Conservation (phyloP, 2,888 invertebrate species). For the Pterostichus niger region DNA sequence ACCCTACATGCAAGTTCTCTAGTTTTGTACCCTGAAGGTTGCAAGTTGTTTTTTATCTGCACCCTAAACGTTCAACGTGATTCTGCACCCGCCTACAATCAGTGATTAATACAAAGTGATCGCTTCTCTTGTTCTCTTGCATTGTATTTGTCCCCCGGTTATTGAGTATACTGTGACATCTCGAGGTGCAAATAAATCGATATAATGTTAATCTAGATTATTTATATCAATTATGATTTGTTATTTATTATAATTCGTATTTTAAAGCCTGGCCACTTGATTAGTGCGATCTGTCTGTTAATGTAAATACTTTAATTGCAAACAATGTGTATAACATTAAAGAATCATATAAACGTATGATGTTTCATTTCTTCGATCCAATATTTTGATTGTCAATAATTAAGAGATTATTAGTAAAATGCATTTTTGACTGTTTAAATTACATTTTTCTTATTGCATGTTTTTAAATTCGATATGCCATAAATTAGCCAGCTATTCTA, state of each 20-base stretch:
- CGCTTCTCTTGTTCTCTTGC: slow-evolving; percentile 21
- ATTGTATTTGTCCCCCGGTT: slow-evolving; percentile 39
- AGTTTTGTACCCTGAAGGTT: slow-evolving; percentile 41
- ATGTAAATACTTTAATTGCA: slow-evolving; percentile 76
- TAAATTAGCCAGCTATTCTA: no score
- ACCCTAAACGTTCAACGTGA: slow-evolving; percentile 55
- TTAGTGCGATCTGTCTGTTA: slow-evolving; percentile 66
- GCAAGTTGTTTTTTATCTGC: slow-evolving; percentile 40
- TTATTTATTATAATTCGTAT: slow-evolving; percentile 76
- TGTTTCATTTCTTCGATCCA: no score
- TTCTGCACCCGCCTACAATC: slow-evolving; percentile 52
- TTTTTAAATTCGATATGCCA: no score
- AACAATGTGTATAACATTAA: slow-evolving; percentile 76
- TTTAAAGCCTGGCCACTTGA: slow-evolving; percentile 70
- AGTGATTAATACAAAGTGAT: slow-evolving; percentile 2
- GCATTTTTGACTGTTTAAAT: no score
- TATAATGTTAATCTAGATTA: slow-evolving; percentile 66
- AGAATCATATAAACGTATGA: slow-evolving; percentile 73
- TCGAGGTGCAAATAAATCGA: slow-evolving; percentile 66
- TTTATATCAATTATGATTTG: slow-evolving; percentile 71
- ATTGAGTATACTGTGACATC: slow-evolving; percentile 42
- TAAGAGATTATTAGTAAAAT: no score
- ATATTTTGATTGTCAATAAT: no score
- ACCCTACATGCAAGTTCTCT: slow-evolving; percentile 24
- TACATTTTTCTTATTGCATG: no score